These are phyloP conservation scores for Trinorchestia longiramus DNA, from an alignment of 1,140 invertebrate genomes.

Conservation along the genomic window DNA sequence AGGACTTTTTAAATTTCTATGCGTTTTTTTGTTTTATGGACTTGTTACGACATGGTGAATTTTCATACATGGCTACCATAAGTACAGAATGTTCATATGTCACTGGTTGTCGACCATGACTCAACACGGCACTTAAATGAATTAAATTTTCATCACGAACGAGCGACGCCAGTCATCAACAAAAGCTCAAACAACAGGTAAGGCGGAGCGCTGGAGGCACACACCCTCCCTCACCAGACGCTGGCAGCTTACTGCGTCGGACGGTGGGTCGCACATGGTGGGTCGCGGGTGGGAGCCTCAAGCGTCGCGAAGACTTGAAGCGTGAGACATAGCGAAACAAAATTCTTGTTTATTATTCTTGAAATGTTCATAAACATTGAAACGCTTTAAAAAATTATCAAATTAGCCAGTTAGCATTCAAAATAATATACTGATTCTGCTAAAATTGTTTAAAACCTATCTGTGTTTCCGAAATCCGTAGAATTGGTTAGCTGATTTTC, in stretches of 20 bases:
- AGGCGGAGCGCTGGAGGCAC: neutral
- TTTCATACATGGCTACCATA: neutral
- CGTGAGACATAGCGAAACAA: neutral
- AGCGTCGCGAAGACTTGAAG: neutral
- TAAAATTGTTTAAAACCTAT: neutral
- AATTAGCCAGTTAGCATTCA: neutral
- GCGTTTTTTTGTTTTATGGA: neutral
- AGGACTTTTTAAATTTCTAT: conserved; percentile 1
- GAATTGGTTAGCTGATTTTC: neutral
- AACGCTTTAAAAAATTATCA: neutral
- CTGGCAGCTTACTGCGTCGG: neutral
- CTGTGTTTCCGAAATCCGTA: neutral
- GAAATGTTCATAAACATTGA: neutral
- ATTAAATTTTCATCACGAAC: neutral
- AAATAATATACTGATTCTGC: neutral
- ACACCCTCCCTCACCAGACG: neutral
- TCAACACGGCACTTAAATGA: neutral
- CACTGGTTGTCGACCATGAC: neutral
- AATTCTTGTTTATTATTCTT: neutral
- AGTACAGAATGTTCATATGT: neutral
- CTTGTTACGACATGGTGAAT: neutral
- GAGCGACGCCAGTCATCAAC: neutral
- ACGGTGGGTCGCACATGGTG: no score
- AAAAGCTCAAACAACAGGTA: conserved; percentile 8
- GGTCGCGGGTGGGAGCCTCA: no score